Conservation (phyloP, 2,113 vertebrate species). For the Rousettus leschenaultii region DNA sequence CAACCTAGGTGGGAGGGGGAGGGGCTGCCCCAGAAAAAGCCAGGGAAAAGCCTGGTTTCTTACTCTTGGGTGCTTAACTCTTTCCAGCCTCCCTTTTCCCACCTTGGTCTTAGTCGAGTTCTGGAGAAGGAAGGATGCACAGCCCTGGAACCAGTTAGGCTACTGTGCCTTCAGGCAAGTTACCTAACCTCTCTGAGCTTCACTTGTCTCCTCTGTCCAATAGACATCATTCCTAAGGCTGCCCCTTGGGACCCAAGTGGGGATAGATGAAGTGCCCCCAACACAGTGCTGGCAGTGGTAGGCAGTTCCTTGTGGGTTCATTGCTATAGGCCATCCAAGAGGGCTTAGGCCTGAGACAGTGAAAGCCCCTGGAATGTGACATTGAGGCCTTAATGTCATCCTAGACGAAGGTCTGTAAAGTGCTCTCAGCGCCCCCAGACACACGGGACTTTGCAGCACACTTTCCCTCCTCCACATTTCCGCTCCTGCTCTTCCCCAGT, state of each 20-base stretch:
- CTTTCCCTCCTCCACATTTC: background rate
- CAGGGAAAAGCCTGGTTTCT: background rate
- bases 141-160: background rate
- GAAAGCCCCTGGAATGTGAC: background rate
- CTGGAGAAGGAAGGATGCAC: background rate
- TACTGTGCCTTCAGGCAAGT: background rate
- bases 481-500: background rate
- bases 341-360: background rate
- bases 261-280: background rate
- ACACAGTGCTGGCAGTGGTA: rapidly evolving
- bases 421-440: background rate
- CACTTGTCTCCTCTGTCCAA: background rate
- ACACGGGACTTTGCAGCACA: background rate
- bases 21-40: background rate
- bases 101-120: background rate
- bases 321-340: background rate
- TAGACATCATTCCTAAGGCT: background rate
- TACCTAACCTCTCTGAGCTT: background rate
- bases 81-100: background rate
- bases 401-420: background rate
- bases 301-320: too few relatives aligned
- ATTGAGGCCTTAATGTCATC: rapidly evolving
- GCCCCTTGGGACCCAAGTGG: background rate
- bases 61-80: background rate
- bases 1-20: constrained; percentile 18